Base-by-base conservation (phyloP, 2,888 invertebrate genomes). In the Stenichneumon culpator region DNA sequence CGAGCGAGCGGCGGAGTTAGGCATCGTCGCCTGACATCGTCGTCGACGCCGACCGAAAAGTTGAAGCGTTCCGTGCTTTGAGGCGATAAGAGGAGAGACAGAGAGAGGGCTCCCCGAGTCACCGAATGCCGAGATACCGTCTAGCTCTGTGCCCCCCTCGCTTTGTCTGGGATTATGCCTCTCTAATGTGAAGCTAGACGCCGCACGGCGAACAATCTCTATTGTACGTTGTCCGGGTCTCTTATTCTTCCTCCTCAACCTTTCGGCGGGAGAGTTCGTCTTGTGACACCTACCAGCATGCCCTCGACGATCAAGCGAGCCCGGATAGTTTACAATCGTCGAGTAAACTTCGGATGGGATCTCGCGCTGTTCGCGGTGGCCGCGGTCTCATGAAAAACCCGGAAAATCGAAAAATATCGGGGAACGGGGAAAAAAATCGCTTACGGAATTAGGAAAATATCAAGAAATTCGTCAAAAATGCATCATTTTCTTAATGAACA, bases 21-120 rank as follows among this genome's bases (percentile, higher is more conserved):
- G 79, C 79, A 79, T 57, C 68, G 68, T 50, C 60, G 78, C 65
- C 82, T 77, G 75, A 83, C 85, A 72, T 80, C 80, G 70, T 65
- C 65, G 77, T 75, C 22, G 44, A 57, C 75, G 87, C 83, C 84
- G 86, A 88, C 88, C 88, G 87, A 88, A 85, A 87, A 88, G 87
- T 86, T 86, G 78, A 88, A 88, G 88, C 87, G 86, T 79, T 85
- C 85, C 84, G 86, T 87, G 88, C 88, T 89, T 88, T 86, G 84
- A 85, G 81, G 86, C 87, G 89, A 89, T 88, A 89, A 89, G 88
- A 86, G 86, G 57, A 60, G 63, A 69, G 82, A 86, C 39, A 11
- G 39, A 39, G 39, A 85, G 86, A 86, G 79, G 84, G 25, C 72
- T 79, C 57, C 16, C 85, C 72, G 75, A 82, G 82, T 70, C 68